These are phyloP conservation scores for Nebria ingens DNA, from an alignment of 1,140 invertebrate species.

Conservation along the genomic window DNA sequence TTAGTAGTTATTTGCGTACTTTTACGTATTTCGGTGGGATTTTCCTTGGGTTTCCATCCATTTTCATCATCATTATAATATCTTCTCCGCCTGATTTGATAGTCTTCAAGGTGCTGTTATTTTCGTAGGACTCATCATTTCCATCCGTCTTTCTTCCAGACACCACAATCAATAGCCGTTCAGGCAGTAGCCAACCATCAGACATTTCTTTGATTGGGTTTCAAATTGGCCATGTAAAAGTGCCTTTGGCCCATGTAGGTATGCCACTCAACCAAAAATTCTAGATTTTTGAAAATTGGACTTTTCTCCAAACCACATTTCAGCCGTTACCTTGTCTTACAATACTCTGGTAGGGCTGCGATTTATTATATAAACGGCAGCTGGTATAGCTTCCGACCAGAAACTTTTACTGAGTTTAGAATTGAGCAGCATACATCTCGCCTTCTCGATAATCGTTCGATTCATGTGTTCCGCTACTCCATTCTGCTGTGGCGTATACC, in stretches of 20 bases:
- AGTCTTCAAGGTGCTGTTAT: no score
- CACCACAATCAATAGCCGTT: conserved; percentile 16
- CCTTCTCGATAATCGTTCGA: conserved; percentile 30
- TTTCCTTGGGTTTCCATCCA: no score
- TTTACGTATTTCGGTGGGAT: no score
- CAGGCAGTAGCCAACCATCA: not conserved
- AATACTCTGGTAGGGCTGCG: conserved; percentile 17
- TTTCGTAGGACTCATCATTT: no score
- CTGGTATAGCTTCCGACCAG: conserved; percentile 33
- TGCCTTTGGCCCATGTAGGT: conserved; percentile 21
- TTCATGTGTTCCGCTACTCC: conserved; percentile 34
- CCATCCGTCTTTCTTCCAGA: conserved; percentile 17
- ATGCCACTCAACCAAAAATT: conserved; percentile 28
- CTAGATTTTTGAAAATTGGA: conserved; percentile 17
- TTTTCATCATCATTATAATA: no score
- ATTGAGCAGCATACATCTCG: conserved; percentile 28
- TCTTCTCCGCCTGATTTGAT: no score
- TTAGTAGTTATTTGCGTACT: no score
- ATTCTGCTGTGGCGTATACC: conserved; percentile 35
- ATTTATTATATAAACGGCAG: conserved; percentile 18
- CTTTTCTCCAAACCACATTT: conserved; percentile 25
- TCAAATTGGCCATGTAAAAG: conserved; percentile 16
- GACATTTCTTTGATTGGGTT: conserved; percentile 10
- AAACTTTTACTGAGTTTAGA: conserved; percentile 26
- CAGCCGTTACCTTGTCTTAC: conserved; percentile 23